Evolutionary conservation across 1,140 invertebrate genomes (phyloP).

Genomic region (Aporrectodea caliginosa): DNA sequence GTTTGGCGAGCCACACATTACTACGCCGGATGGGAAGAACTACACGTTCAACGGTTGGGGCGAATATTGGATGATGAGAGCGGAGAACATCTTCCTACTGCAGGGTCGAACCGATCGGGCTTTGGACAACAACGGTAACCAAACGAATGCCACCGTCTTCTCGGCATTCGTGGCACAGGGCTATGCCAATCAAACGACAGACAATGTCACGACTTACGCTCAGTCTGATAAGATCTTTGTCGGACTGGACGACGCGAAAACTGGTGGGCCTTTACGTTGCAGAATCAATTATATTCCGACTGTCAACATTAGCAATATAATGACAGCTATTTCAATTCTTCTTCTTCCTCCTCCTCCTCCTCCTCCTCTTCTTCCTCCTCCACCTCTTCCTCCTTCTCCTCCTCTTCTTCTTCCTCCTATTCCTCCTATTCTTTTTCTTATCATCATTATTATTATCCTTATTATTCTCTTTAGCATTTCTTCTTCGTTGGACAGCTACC

Average conservation of each 20-base stretch:
- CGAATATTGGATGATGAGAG: conserved; percentile 26
- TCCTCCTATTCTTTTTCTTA: too few relatives aligned
- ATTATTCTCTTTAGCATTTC: too few relatives aligned
- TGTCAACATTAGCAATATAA: too few relatives aligned
- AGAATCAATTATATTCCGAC: too few relatives aligned
- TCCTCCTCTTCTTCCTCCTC: too few relatives aligned
- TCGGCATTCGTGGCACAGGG: background rate
- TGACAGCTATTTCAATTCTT: too few relatives aligned
- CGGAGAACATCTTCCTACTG: background rate
- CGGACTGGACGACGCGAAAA: background rate
- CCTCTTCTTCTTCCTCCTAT: too few relatives aligned
- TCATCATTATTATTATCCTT: too few relatives aligned
- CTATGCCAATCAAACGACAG: background rate
- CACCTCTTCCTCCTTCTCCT: too few relatives aligned
- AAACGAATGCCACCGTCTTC: conserved; percentile 10
- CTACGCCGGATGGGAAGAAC: conserved; percentile 25
- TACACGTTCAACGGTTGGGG: conserved; percentile 33
- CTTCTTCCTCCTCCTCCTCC: too few relatives aligned
- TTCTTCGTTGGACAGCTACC: too few relatives aligned
- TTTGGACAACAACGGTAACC: background rate
- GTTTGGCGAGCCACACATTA: conserved; percentile 32
- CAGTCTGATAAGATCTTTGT: background rate
- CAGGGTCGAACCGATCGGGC: conserved; percentile 10
- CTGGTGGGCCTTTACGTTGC: background rate
- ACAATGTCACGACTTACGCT: background rate